phyloP scores from a whole-genome alignment of 2,888 invertebrate species.

The Hypomecis atomaria region DNA sequence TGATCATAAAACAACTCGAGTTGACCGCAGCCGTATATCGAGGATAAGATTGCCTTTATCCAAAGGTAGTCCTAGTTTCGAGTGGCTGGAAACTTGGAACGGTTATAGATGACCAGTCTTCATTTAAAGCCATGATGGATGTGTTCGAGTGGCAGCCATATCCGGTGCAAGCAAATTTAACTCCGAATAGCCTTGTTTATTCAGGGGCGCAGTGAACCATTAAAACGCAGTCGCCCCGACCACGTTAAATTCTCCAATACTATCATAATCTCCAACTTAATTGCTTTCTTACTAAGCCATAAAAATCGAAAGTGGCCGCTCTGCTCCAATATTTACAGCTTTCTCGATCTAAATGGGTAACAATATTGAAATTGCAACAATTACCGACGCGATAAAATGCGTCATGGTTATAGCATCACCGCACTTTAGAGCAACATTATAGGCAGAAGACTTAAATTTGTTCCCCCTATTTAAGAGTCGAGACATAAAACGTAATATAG shows the following conservation, averaged over 20 bases:
- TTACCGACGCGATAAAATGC: constrained; percentile 53
- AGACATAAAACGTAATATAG: constrained; percentile 48
- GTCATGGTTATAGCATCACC: constrained; percentile 42
- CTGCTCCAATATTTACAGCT: constrained; percentile 68
- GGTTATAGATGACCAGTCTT: constrained; percentile 63
- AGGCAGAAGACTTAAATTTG: constrained; percentile 45
- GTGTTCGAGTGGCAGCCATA: constrained; percentile 78
- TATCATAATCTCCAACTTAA: constrained; percentile 80
- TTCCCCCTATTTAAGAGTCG: constrained; percentile 50
- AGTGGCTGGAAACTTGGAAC: constrained; percentile 50
- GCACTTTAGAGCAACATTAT: constrained; percentile 26
- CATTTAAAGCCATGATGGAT: constrained; percentile 74
- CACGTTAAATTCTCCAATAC: constrained; percentile 82
- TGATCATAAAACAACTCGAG: constrained; percentile 72
- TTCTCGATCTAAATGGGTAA: constrained; percentile 66
- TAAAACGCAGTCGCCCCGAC: constrained; percentile 74
- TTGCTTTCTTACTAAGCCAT: constrained; percentile 80
- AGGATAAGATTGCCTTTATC: constrained; percentile 57
- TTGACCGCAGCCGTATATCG: constrained; percentile 60
- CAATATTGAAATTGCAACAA: constrained; percentile 65
- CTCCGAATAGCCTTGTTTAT: constrained; percentile 80
- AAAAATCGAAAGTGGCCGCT: constrained; percentile 74
- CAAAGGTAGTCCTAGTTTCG: constrained; percentile 57
- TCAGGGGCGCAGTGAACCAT: constrained; percentile 83
- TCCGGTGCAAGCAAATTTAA: constrained; percentile 83